Conservation (phyloP, 2,113 vertebrate genomes). For the Apistogramma diplotaenia region DNA sequence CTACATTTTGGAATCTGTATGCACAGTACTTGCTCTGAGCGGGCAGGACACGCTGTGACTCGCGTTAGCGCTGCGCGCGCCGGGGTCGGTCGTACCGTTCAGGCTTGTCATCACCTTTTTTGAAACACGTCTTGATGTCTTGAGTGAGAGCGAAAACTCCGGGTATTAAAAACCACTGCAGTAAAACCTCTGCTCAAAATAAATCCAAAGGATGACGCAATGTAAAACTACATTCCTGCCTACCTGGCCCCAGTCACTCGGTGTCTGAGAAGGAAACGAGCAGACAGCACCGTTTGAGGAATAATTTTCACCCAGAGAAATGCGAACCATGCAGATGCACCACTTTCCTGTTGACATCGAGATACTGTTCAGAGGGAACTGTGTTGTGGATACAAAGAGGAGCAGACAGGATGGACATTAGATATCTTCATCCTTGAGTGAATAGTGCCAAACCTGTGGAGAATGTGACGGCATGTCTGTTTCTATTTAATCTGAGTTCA, state of each 20-base stretch:
- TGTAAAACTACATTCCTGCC: constrained; percentile 59
- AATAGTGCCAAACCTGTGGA: constrained; percentile 40
- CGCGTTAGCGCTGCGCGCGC: constrained; percentile 18
- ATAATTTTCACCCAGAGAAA: constrained; percentile 3
- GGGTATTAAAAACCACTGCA: constrained; percentile 47
- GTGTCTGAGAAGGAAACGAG: constrained; percentile 39
- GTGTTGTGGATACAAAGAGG: constrained; percentile 13
- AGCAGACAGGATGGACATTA: constrained; percentile 36
- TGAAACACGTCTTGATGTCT: constrained; percentile 19
- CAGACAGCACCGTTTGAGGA: constrained; percentile 18
- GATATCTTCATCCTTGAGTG: constrained; percentile 44
- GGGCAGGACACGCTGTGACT: constrained; percentile 30
- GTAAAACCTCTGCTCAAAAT: constrained; percentile 50
- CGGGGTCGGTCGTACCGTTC: constrained; percentile 57
- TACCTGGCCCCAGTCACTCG: constrained; percentile 44
- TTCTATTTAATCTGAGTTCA: constrained; percentile 7
- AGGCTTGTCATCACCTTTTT: constrained; percentile 61
- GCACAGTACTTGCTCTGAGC: constrained; percentile 46
- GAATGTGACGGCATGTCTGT: constrained; percentile 11
- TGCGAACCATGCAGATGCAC: constrained; percentile 52
- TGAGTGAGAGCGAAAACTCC: constrained; percentile 13
- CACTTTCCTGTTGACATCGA: constrained; percentile 44
- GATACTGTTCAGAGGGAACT: constrained; percentile 16
- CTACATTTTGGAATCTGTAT: constrained; percentile 33
- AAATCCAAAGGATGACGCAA: constrained; percentile 57